Evolutionary conservation across 2,888 invertebrate genomes (phyloP), one percentile per base, ranked within the genome.

Genomic region (Julus scandinavius): DNA sequence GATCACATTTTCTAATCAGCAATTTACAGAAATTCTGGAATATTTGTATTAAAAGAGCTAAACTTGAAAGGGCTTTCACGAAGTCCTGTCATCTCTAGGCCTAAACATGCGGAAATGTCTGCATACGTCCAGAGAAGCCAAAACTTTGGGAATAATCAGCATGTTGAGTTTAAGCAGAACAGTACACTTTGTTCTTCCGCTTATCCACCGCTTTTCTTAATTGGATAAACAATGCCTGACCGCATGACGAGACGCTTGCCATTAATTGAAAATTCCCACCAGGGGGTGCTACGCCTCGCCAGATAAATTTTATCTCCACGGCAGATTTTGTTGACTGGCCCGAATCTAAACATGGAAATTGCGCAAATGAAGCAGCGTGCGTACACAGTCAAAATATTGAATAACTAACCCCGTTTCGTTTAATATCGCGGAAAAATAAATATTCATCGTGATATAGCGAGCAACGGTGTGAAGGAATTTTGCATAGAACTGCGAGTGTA

Each of bases 251-350:
- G 63, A 17, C 80, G 38, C 38, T 38, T 4, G 80, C 38, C 80
- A 80, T 80, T 80, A 80, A 80, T 80, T 80, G 80, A 80, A 80
- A 80, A 80, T 7, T 80, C 29, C 13, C 80, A 38, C 80, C 80
- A 80, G 80, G 80, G 80, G 80, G 38, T 63, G 63, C 63, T 63
- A 20, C 7, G 63, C 20, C 20, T 72, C 72, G 29, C 72, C 72
- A 54, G 54, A 54, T 54, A 54, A 4, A 54, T 54, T 54, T 63
- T 63, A 63, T 4, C n/a, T 3, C n/a, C 3, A 63, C 63, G 63
- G n/a, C 9, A 72, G 72, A 29, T 80, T 38, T 38, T 15, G 80
- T 80, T 80, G 38, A 38, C 38, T 38, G 38, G 13, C 7, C 38
- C 80, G 80, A 9, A 38, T 80, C 29, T 29, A 72, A 72, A 72